Conservation (phyloP, 2,888 invertebrate genomes). For the Hermodice carunculata region DNA sequence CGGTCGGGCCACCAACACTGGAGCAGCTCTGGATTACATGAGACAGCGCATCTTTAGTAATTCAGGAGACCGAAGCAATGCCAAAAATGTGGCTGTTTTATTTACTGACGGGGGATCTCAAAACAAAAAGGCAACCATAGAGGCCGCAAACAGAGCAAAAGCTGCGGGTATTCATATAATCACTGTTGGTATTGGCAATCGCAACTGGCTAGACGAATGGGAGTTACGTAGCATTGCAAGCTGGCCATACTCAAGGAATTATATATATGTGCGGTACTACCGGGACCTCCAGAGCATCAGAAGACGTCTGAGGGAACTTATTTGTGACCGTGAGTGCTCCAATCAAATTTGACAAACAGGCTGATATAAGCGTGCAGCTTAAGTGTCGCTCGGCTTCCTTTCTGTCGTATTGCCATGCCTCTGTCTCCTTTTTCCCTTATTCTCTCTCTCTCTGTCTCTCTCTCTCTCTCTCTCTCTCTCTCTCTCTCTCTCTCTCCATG, state of each 20-base stretch:
- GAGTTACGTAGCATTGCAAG: constrained; percentile 21
- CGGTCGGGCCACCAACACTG: constrained; percentile 20
- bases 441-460: too few relatives aligned
- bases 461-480: too few relatives aligned
- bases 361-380: too few relatives aligned
- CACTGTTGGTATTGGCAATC: constrained; percentile 16
- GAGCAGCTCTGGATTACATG: constrained; percentile 3
- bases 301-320: not conserved
- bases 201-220: constrained; percentile 16
- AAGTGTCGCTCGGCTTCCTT: too few relatives aligned
- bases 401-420: too few relatives aligned
- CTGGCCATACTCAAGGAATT: constrained; percentile 7
- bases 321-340: constrained; percentile 21
- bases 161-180: constrained; percentile 9
- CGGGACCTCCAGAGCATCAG: constrained; percentile 7
- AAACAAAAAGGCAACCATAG: constrained; percentile 3
- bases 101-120: constrained; percentile 21
- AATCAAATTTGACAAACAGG: too few relatives aligned
- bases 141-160: constrained; percentile 9
- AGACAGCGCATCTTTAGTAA: not conserved
- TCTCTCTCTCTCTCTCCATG: too few relatives aligned
- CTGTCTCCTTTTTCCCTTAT: too few relatives aligned
- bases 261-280: constrained; percentile 3
- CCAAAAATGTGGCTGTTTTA: constrained; percentile 4
- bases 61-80: not conserved